Conservation (phyloP, 2,797 vertebrate genomes). For the Sebastes baramenuke region DNA sequence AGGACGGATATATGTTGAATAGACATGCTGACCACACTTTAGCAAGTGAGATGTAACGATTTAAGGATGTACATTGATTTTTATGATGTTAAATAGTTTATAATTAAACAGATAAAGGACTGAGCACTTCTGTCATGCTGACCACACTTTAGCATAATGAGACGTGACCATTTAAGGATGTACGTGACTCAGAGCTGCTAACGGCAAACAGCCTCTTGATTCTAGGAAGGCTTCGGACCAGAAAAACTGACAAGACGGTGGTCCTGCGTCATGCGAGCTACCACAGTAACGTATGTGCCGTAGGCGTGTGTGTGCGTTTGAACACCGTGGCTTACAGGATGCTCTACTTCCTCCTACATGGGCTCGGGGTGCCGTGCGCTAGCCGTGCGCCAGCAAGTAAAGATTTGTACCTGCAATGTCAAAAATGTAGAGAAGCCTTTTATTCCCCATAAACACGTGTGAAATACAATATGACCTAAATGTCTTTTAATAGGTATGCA, state of each 20-base stretch:
- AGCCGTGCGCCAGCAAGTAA: not conserved
- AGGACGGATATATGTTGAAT: not conserved
- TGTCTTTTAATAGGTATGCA: not conserved
- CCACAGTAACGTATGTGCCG: not conserved
- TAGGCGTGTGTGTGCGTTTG: not conserved
- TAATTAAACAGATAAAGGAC: not conserved
- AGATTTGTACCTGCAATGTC: not conserved
- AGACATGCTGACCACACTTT: not conserved
- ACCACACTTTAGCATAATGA: not conserved
- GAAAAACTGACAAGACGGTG: constrained; percentile 17
- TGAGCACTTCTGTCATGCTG: not conserved
- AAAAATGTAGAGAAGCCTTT: not conserved
- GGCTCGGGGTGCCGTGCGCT: not conserved
- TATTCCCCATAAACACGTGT: not conserved
- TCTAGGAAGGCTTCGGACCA: constrained; percentile 33
- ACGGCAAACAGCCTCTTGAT: constrained; percentile 24
- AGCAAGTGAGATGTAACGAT: not conserved
- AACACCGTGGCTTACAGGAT: constrained; percentile 33
- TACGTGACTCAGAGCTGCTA: not conserved
- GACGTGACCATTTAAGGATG: not conserved
- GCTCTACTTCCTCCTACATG: constrained; percentile 35
- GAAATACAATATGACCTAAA: not conserved
- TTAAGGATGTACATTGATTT: not conserved
- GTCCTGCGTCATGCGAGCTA: constrained; percentile 10
- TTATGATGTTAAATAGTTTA: not conserved